Evolutionary conservation across 2,888 invertebrate genomes (phyloP).

Genomic region (Myopa testacea): DNA sequence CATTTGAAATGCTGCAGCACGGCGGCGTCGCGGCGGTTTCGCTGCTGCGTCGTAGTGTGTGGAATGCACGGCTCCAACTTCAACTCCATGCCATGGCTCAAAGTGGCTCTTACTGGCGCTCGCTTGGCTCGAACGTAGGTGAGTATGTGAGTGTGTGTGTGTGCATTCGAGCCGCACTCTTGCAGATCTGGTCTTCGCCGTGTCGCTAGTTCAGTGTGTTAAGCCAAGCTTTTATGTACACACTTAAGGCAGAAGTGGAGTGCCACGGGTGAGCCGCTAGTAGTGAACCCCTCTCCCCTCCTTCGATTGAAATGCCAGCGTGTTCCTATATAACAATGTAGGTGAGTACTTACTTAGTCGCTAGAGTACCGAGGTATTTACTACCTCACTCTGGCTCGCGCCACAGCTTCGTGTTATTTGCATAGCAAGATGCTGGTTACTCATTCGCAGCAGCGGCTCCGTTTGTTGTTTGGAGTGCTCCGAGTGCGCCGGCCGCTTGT

Average conservation of each 20-base stretch:
- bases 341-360: slow-evolving; percentile 6
- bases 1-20: slow-evolving; percentile 12
- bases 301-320: not conserved
- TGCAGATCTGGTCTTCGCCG: not conserved
- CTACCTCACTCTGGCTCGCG: not conserved
- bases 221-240: slow-evolving; percentile 14
- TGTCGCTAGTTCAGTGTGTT: slow-evolving; percentile 30
- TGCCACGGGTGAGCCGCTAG: not conserved
- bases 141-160: not conserved
- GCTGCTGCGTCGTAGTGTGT: not conserved
- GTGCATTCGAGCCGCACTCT: not conserved
- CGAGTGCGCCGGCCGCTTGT: not conserved
- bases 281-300: not conserved
- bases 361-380: not conserved
- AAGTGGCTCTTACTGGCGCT: not conserved
- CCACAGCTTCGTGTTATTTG: not conserved
- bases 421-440: slow-evolving; percentile 19
- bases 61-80: slow-evolving; percentile 4
- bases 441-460: slow-evolving; percentile 13
- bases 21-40: not conserved
- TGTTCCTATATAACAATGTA: not conserved
- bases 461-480: not conserved
- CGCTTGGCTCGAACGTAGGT: slow-evolving; percentile 41
- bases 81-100: not conserved
- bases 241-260: not conserved